Conservation (phyloP, 2,888 invertebrate genomes). For the Tridacna crocea region DNA sequence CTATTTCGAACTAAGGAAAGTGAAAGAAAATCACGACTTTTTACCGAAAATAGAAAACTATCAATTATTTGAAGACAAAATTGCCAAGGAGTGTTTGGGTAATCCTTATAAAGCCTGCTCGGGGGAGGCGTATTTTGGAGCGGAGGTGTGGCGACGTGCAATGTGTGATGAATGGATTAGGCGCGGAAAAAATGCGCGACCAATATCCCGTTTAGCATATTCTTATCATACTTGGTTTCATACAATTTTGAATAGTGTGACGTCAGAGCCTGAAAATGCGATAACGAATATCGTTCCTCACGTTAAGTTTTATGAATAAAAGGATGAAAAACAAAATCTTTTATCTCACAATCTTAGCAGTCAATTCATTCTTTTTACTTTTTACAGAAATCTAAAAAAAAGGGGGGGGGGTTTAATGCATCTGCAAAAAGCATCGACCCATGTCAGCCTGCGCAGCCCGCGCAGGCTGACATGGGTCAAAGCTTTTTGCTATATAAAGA, state of each 20-base stretch:
- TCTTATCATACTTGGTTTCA: slow-evolving; percentile 12
- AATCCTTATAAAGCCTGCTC: background rate
- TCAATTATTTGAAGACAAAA: slow-evolving; percentile 15
- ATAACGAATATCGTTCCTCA: background rate
- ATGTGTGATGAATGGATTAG: slow-evolving; percentile 16
- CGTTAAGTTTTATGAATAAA: background rate
- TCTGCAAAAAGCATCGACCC: too few relatives aligned
- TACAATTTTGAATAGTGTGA: background rate
- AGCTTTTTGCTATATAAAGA: too few relatives aligned
- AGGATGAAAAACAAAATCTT: too few relatives aligned
- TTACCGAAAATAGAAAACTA: slow-evolving; percentile 4
- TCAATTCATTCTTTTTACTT: too few relatives aligned
- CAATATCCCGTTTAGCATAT: background rate
- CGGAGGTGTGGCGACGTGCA: slow-evolving; percentile 3
- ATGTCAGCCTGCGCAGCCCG: too few relatives aligned
- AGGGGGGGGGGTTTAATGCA: too few relatives aligned
- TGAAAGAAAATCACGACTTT: background rate
- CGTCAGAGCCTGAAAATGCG: background rate
- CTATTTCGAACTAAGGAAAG: slow-evolving; percentile 5
- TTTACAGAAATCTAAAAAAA: too few relatives aligned
- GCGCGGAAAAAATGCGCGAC: background rate
- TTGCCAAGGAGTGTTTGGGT: background rate
- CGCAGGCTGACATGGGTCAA: too few relatives aligned
- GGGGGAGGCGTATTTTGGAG: background rate
- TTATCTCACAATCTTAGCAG: too few relatives aligned